A percentile compares a stretch with the other conserved stretches of the same genome.
Conservation (phyloP, 2,797 vertebrate species). For the Pampus argenteus region DNA sequence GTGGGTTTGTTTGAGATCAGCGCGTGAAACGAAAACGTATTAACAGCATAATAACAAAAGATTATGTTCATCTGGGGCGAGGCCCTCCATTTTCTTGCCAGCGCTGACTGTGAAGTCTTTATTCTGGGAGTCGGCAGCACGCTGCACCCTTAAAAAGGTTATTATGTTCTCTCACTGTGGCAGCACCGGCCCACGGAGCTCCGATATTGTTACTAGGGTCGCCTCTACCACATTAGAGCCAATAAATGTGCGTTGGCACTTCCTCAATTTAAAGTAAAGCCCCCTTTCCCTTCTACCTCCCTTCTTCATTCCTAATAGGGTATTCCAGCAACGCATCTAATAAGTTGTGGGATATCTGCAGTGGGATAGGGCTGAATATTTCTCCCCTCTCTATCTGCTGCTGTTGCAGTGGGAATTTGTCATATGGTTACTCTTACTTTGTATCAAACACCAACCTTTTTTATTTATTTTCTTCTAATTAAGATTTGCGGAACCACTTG, state of each 20-base stretch:
- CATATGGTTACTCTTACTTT: constrained; percentile 48
- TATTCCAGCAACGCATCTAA: constrained; percentile 85
- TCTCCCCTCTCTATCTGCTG: constrained; percentile 63
- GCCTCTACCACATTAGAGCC: constrained; percentile 88
- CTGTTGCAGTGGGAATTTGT: constrained; percentile 65
- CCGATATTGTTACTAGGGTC: constrained; percentile 75
- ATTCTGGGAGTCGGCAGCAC: constrained; percentile 79
- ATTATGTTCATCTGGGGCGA: constrained; percentile 83
- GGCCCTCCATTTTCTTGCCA: constrained; percentile 78
- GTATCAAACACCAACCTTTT: constrained; percentile 12
- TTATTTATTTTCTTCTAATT: constrained; percentile 13
- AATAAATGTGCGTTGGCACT: constrained; percentile 92
- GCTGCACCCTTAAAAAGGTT: constrained; percentile 84
- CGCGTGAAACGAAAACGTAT: constrained; percentile 78
- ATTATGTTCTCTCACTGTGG: constrained; percentile 84
- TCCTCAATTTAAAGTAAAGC: constrained; percentile 91
- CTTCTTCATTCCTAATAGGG: constrained; percentile 88
- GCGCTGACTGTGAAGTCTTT: constrained; percentile 82
- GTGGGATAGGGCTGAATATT: constrained; percentile 76
- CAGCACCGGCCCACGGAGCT: constrained; percentile 73
- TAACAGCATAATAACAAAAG: constrained; percentile 88
- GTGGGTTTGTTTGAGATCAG: constrained; percentile 74
- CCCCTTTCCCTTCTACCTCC: constrained; percentile 80
- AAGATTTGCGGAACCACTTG: neutral
- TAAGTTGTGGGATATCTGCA: constrained; percentile 82